Evolutionary conservation across 1,140 invertebrate species (phyloP), one percentile per base, ranked within the genome.

Genomic region (Euura lappo): DNA sequence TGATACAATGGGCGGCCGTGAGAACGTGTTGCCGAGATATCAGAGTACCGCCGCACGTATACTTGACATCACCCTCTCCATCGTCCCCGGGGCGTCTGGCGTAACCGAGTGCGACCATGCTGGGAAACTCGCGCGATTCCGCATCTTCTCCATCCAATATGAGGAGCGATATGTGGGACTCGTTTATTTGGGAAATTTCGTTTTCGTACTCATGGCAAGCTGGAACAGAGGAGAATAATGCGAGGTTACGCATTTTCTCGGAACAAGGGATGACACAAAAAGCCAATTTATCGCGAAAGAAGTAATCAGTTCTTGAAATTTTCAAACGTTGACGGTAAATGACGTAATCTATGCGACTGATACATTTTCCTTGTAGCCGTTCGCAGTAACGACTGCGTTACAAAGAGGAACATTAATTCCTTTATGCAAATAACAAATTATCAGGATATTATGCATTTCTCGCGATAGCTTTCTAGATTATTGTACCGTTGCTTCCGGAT

Each of bases 1-100:
- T 90, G 28, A 92, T 91, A 83, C 96, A 97, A 82, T 97, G 95
- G 0, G 95, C 95, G 0, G 95, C 95, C 0, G 95, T 97, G 46
- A 97, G 84, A 0, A 97, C 90, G 88, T 94, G 94, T 45, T 88
- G 83, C 2, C 90, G 86, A 0, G 91, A 91, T 6, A 97, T 92
- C 68, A 97, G 86, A 0, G 94, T 95, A 1, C 95, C 95, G 0
- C 95, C 95, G 80, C 96, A 97, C 43, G 88, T 87, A 76, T 92
- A 92, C 65, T 88, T 88, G 2, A 84, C 79, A 0, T 46, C 6
- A 43, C 72, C 69, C 7, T 65, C 68, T 3, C 73, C 67, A 2
- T 77, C 5, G 2, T 79, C 69, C 4, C 77, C 66, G 2, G 68
- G 28, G 2, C 78, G 71, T 6, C 74, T 44, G 8, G 51, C 51